Evolutionary conservation across 2,888 invertebrate species (phyloP).

Genomic region (Drosophila monieri): DNA sequence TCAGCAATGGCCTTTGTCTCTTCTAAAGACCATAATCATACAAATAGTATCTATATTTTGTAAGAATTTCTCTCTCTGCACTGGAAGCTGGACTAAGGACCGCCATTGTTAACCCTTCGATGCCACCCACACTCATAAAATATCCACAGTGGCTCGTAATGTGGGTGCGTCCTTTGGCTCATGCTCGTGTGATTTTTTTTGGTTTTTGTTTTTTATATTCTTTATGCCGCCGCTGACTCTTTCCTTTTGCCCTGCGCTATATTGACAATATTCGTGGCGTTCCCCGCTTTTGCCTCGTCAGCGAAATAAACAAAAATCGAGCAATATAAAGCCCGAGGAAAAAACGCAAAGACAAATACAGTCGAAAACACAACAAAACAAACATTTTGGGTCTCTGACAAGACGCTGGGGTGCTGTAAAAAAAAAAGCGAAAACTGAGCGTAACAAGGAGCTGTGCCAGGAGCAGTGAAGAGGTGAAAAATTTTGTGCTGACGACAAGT

Average conservation of each 20-base stretch:
- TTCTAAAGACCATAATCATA: too few species aligned
- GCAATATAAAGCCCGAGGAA: slow-evolving; percentile 51
- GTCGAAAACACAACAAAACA: slow-evolving; percentile 66
- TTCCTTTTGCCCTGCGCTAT: slow-evolving; percentile 41
- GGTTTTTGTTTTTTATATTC: slow-evolving; percentile 12
- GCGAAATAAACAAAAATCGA: slow-evolving; percentile 78
- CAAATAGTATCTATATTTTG: background rate
- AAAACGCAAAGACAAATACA: slow-evolving; percentile 71
- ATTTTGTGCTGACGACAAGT: slow-evolving; percentile 74
- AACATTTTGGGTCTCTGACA: slow-evolving; percentile 67
- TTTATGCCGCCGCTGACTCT: slow-evolving; percentile 24
- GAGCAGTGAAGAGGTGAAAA: slow-evolving; percentile 69
- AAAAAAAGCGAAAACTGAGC: slow-evolving; percentile 47
- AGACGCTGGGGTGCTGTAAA: slow-evolving; percentile 81
- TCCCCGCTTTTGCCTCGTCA: slow-evolving; percentile 74
- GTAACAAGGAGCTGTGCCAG: slow-evolving; percentile 38
- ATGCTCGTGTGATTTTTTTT: slow-evolving; percentile 28
- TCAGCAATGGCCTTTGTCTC: background rate
- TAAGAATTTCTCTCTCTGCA: background rate
- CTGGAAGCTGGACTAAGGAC: slow-evolving; percentile 56
- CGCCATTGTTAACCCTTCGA: slow-evolving; percentile 71
- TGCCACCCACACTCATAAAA: slow-evolving; percentile 67
- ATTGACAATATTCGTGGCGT: slow-evolving; percentile 75
- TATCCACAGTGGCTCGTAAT: slow-evolving; percentile 56
- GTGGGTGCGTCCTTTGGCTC: slow-evolving; percentile 61